Evolutionary conservation across 53 echinoderm and acorn worm genomes (phyloP), one percentile per base, ranked within the genome.

Genomic region (Arbacia lixula): DNA sequence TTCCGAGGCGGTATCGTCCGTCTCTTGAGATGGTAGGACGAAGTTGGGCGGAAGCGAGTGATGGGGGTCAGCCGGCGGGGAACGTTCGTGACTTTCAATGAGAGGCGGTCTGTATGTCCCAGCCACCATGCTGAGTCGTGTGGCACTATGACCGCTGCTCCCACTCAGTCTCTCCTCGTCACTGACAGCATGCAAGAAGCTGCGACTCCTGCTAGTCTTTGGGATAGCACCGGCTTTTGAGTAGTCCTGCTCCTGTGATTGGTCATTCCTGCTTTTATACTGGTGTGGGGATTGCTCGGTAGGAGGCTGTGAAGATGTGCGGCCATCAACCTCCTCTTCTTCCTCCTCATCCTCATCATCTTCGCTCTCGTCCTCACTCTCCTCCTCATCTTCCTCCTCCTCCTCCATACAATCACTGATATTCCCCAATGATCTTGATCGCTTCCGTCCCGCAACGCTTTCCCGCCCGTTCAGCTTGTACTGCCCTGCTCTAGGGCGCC

Each of bases 91-190:
- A n/a, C 76, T 68, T 42, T 76, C 56, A 5, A 89, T 58, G 27
- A 89, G 71, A 6, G 89, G 89, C 34, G 89, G 89, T 46, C 89
- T 38, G 69, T 89, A 89, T 1, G 85, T 62, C 8, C 84, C 89
- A 12, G 85, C 75, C 42, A 89, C 89, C 46, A 89, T 33, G 16
- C 77, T 77, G 17, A 53, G 21, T 6, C 29, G 76, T 28, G 71
- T 64, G 10, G 50, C 64, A 33, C 60, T 76, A 37, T 55, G 54
- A n/a, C 84, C 55, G 22, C 69, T 68, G 27, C 68, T 56, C 8
- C 56, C 68, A 68, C 68, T 68, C 27, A 49, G 38, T 53, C 25
- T 64, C 8, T 72, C 87, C 57, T 80, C 69, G 28, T 87, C 76
- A 12, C 55, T 46, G 5, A 74, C 84, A 51, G 83, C 89, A 22